phyloP scores from a whole-genome alignment of 1,140 invertebrate genomes.

The Drosophila albomicans region DNA sequence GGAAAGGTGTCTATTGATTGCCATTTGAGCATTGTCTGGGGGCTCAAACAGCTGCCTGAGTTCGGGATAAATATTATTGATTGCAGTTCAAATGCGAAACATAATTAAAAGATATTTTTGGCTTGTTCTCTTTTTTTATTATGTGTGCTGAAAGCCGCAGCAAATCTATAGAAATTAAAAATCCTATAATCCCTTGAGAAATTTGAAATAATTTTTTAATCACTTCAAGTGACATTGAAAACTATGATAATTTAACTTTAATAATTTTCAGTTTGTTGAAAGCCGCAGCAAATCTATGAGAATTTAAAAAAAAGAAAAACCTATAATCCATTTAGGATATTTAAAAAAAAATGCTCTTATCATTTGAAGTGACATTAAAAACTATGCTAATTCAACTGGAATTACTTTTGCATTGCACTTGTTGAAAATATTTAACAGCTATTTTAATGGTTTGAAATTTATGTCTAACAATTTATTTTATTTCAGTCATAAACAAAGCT shows the following conservation, averaged over 20 bases:
- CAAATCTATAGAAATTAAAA: slow-evolving; percentile 49
- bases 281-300: slow-evolving; percentile 58
- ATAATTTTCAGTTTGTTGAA: slow-evolving; percentile 46
- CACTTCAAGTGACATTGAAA: background rate
- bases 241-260: background rate
- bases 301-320: background rate
- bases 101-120: slow-evolving; percentile 75
- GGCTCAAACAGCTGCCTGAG: slow-evolving; percentile 58
- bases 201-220: background rate
- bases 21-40: slow-evolving; percentile 27
- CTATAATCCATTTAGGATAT: slow-evolving; percentile 20
- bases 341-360: background rate
- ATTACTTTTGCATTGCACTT: background rate
- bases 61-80: slow-evolving; percentile 53
- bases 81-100: slow-evolving; percentile 33
- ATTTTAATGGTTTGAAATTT: background rate
- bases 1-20: slow-evolving; percentile 5
- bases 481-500: no score
- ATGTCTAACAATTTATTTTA: background rate
- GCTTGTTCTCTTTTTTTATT: slow-evolving; percentile 24
- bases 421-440: background rate
- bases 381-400: no score
- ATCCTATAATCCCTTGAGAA: slow-evolving; percentile 24
- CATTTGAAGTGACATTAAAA: background rate
- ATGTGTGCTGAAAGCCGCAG: slow-evolving; percentile 61